A percentile compares a stretch with the other conserved stretches of the same genome.
These are phyloP conservation scores for Phalacrocorax aristotelis DNA, from an alignment of 2,113 vertebrate species.

Conservation along the genomic window DNA sequence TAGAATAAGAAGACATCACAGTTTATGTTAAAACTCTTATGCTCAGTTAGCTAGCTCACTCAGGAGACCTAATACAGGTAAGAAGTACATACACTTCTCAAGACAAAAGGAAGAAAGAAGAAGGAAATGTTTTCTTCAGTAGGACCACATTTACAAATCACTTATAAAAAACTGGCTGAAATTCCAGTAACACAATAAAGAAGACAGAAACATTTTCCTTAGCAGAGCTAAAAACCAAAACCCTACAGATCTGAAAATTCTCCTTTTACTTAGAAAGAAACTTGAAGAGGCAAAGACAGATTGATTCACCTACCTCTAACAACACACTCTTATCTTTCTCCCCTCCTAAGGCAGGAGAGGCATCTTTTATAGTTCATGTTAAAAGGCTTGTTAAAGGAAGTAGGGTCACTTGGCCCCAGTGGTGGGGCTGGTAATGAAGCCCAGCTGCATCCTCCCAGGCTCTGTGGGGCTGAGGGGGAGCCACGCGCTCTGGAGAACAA, in stretches of 20 bases:
- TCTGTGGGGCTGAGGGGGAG: background rate
- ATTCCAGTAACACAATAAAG: background rate
- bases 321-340: fast-evolving
- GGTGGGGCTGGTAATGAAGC: background rate
- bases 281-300: fast-evolving
- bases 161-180: background rate
- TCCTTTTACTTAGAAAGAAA: background rate
- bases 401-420: background rate
- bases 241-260: background rate
- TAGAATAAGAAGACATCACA: background rate
- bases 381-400: background rate
- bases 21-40: background rate
- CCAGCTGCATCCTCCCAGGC: background rate
- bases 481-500: background rate
- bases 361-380: background rate
- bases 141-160: background rate
- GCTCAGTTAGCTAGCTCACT: background rate
- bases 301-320: fast-evolving
- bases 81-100: background rate
- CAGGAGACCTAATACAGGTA: background rate
- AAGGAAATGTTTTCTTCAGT: background rate
- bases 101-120: background rate
- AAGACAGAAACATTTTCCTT: background rate
- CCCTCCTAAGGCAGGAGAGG: fast-evolving
- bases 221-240: background rate